phyloP scores from a whole-genome alignment of 2,888 invertebrate genomes.

The Acronicta leporina region DNA sequence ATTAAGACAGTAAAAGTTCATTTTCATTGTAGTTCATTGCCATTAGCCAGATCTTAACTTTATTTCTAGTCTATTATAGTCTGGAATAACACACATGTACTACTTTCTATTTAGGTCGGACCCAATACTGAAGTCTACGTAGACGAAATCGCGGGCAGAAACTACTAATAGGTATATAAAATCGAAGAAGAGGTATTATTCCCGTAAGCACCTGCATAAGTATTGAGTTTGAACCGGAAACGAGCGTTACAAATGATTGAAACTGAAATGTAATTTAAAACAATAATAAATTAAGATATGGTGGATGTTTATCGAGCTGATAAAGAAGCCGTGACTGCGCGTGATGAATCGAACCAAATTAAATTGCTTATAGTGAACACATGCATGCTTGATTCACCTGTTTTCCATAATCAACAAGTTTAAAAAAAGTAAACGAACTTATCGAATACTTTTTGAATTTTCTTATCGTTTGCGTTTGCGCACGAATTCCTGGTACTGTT shows the following conservation, averaged over 20 bases:
- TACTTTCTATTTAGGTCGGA: too few relatives aligned
- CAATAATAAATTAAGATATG: slow-evolving; percentile 26
- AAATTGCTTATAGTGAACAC: slow-evolving; percentile 33
- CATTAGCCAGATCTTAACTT: too few relatives aligned
- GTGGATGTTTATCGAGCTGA: slow-evolving; percentile 34
- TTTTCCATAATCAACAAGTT: neutral
- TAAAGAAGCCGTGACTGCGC: slow-evolving; percentile 48
- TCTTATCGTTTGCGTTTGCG: neutral
- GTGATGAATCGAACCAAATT: slow-evolving; percentile 54
- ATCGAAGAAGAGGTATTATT: neutral
- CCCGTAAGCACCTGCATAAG: neutral
- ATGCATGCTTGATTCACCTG: neutral
- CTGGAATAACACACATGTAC: too few relatives aligned
- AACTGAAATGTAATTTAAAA: slow-evolving; percentile 26
- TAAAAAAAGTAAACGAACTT: too few relatives aligned
- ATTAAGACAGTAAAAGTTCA: too few relatives aligned
- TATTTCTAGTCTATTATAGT: too few relatives aligned
- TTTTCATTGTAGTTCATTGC: too few relatives aligned
- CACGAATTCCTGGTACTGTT: neutral
- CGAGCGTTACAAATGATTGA: slow-evolving; percentile 1
- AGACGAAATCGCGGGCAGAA: too few relatives aligned
- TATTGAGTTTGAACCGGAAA: neutral
- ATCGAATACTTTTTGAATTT: neutral
- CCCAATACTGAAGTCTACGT: too few relatives aligned
- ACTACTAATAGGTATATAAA: too few relatives aligned